phyloP scores from a whole-genome alignment of 2,888 invertebrate genomes.

The Drosophila neotestacea region DNA sequence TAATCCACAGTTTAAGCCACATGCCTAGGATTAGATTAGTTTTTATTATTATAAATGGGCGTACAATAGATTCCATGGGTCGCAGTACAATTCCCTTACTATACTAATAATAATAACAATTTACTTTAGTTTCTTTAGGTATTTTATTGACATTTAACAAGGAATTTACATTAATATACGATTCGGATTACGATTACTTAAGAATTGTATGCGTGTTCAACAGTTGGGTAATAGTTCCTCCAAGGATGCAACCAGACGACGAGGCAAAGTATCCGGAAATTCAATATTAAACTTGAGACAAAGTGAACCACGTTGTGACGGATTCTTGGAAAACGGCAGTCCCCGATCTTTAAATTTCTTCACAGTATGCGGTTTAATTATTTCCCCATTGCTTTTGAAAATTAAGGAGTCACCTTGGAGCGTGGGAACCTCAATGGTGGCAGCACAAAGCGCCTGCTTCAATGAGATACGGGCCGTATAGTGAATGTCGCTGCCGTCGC shows the following conservation, averaged over 20 bases:
- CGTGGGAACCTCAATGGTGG: slow-evolving; percentile 95
- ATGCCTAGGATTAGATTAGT: slow-evolving; percentile 16
- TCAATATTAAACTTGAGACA: slow-evolving; percentile 97
- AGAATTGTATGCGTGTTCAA: slow-evolving; percentile 1
- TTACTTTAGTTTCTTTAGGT: not conserved
- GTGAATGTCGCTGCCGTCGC: slow-evolving; percentile 96
- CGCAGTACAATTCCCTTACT: not conserved
- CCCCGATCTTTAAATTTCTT: slow-evolving; percentile 95
- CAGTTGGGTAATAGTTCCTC: slow-evolving; percentile 90
- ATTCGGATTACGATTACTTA: slow-evolving; percentile 3
- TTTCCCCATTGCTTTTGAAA: slow-evolving; percentile 90
- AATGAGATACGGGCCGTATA: slow-evolving; percentile 94
- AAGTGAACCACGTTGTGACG: slow-evolving; percentile 94
- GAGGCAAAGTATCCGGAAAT: slow-evolving; percentile 93
- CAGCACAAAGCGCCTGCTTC: slow-evolving; percentile 96
- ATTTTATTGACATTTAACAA: slow-evolving; percentile 22
- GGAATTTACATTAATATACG: slow-evolving; percentile 35
- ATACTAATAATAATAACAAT: too few relatives aligned
- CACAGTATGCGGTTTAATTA: slow-evolving; percentile 94
- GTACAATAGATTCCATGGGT: too few relatives aligned
- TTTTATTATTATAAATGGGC: not conserved
- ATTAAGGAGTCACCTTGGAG: slow-evolving; percentile 92
- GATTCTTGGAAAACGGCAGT: slow-evolving; percentile 96
- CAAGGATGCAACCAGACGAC: slow-evolving; percentile 93
- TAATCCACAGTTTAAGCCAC: slow-evolving; percentile 65